A percentile compares a stretch with the other conserved stretches of the same genome.
Conservation (phyloP, 2,797 vertebrate genomes). For the Semotilus atromaculatus region DNA sequence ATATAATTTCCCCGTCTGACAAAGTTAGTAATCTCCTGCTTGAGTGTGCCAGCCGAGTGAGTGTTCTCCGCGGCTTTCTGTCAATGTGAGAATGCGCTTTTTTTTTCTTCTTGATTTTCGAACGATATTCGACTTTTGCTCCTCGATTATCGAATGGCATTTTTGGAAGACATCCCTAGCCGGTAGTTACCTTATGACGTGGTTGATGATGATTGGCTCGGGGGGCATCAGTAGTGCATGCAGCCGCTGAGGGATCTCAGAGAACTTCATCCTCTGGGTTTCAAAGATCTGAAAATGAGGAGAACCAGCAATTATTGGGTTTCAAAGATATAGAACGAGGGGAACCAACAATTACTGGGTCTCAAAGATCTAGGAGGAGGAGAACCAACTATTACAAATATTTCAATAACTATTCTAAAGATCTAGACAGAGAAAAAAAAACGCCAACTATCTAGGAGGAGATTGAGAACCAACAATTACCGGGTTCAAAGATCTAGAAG, state of each 20-base stretch:
- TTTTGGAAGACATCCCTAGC: too few species aligned
- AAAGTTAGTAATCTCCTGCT: too few species aligned
- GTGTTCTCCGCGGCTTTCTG: too few species aligned
- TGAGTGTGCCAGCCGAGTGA: too few species aligned
- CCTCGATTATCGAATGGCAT: too few species aligned
- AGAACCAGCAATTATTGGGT: not conserved
- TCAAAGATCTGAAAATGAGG: conserved; percentile 88
- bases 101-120: too few species aligned
- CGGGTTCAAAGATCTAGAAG: not conserved
- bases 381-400: too few species aligned
- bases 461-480: not conserved
- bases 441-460: too few species aligned
- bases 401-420: too few species aligned
- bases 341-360: not conserved
- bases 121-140: too few species aligned
- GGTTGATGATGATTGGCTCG: conserved; percentile 98
- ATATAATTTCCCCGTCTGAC: too few species aligned
- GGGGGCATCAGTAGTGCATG: conserved; percentile 98
- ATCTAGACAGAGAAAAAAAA: not conserved
- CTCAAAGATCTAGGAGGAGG: not conserved
- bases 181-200: conserved; percentile 92
- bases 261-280: conserved; percentile 98
- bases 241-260: conserved; percentile 96
- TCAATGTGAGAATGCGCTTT: too few species aligned
- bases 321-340: not conserved